These are phyloP conservation scores for Cyprinodon variegatus DNA, from an alignment of 2,113 vertebrate species.

Conservation along the genomic window DNA sequence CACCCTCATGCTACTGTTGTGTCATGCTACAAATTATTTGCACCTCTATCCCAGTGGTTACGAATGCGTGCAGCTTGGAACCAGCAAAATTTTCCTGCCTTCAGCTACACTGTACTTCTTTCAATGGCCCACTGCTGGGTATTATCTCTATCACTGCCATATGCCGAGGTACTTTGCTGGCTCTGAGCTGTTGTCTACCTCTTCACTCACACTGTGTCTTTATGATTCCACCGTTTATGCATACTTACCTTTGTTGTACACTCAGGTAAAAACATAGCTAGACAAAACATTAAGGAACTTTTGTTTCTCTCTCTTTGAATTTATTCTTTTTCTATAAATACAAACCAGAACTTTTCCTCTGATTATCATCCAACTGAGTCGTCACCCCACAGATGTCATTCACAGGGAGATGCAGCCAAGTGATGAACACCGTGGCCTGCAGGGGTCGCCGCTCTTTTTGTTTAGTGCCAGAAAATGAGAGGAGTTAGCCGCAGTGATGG, in stretches of 20 bases:
- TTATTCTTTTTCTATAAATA: neutral
- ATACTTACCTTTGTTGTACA: slow-evolving; percentile 9
- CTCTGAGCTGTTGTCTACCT: slow-evolving; percentile 29
- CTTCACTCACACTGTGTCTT: slow-evolving; percentile 1
- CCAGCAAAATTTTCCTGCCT: slow-evolving; percentile 24
- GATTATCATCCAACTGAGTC: neutral
- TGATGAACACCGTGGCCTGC: too few species aligned
- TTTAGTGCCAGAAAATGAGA: neutral
- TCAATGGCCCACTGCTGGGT: slow-evolving; percentile 25
- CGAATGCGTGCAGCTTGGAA: slow-evolving; percentile 14
- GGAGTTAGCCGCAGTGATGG: neutral
- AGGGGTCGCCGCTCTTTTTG: neutral
- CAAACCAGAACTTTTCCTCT: neutral
- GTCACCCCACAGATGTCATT: neutral
- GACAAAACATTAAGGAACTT: slow-evolving; percentile 7
- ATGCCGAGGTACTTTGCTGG: slow-evolving; percentile 22
- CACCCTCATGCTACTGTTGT: neutral
- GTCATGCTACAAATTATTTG: neutral
- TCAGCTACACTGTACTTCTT: slow-evolving; percentile 16
- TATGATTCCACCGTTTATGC: slow-evolving; percentile 1
- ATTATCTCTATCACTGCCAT: slow-evolving; percentile 47
- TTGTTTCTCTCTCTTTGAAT: slow-evolving; percentile 11
- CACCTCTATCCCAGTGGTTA: slow-evolving; percentile 29
- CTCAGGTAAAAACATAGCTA: neutral
- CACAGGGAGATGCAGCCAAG: neutral